Evolutionary conservation across 2,888 invertebrate species (phyloP), one percentile per base, ranked within the genome.

Genomic region (Dexiosoma caninum): DNA sequence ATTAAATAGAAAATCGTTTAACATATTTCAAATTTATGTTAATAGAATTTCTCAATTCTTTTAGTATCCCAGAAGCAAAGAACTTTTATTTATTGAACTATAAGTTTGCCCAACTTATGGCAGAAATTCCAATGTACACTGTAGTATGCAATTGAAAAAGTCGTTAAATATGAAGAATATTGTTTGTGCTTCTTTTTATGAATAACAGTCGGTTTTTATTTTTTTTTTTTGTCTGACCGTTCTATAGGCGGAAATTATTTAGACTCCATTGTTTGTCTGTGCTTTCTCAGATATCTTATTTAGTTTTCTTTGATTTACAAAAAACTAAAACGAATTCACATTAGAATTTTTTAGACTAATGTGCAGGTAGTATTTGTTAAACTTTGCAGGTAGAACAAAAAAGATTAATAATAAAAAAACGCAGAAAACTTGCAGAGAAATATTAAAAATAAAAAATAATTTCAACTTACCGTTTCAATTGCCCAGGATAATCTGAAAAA

Each of bases 201-300:
- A 66, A 64, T 69, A 75, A 79, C 69, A 70, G 66, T 55, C 60
- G 35, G 59, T 2, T 46, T 1, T 21, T 57, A 42, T 69, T 69
- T 64, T 64, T 1, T 21, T 57, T 49, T 69, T 69, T 64, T 64
- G 27, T 40, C 46, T 70, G 75, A 51, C 70, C 46, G 46, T 57
- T 69, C 35, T 71, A 83, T 84, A 86, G 87, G 85, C 87, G 87
- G 87, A 87, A 86, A 87, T 87, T 86, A 85, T 86, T 87, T 87
- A 88, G 87, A 87, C 87, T 84, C 85, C 84, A 86, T 87, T 87
- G 87, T 87, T 74, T 59, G 67, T 44, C 27, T 62, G 30, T 57
- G 57, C 9, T 70, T 55, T 57, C 57, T 64, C 10, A 53, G 9
- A 76, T 37, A 46, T 70, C 2, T 70, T 55, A 16, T 64, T 74